These are phyloP conservation scores for Sicus ferrugineus DNA, from an alignment of 2,888 invertebrate genomes.

Conservation along the genomic window DNA sequence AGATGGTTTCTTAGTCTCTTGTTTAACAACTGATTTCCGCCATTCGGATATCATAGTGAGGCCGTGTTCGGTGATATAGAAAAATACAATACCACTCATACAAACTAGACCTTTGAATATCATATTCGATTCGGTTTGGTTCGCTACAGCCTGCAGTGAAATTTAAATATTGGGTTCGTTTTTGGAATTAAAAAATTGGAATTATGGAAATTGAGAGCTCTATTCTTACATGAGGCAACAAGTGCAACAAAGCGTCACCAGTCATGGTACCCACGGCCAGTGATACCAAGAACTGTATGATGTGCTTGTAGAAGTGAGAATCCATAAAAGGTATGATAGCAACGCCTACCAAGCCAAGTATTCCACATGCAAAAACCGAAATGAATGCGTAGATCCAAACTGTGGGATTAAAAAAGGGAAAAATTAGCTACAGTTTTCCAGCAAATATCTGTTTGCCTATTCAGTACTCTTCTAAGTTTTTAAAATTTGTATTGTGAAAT, in stretches of 20 bases:
- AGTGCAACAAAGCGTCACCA: conserved; percentile 90
- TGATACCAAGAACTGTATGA: conserved; percentile 91
- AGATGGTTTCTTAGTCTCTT: conserved; percentile 71
- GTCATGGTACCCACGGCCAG: conserved; percentile 90
- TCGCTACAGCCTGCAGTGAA: conserved; percentile 53
- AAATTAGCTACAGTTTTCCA: no score
- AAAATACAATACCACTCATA: conserved; percentile 80
- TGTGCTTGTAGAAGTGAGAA: conserved; percentile 84
- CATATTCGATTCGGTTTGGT: conserved; percentile 69
- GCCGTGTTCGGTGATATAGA: conserved; percentile 88
- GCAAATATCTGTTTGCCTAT: no score
- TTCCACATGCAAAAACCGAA: conserved; percentile 84
- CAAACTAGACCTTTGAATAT: conserved; percentile 85
- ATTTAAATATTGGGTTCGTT: neutral
- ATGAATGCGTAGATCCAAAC: conserved; percentile 87
- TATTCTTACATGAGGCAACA: conserved; percentile 82
- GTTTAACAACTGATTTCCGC: conserved; percentile 77
- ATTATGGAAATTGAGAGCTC: neutral
- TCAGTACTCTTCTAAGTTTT: no score
- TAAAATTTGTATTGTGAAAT: no score
- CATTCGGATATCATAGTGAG: conserved; percentile 82
- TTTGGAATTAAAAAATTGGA: neutral
- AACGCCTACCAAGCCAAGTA: conserved; percentile 86
- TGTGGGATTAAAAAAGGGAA: conserved; percentile 43
- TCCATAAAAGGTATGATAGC: conserved; percentile 93